Conservation (phyloP, 2,888 invertebrate species). For the Pristionchus maxplancki region DNA sequence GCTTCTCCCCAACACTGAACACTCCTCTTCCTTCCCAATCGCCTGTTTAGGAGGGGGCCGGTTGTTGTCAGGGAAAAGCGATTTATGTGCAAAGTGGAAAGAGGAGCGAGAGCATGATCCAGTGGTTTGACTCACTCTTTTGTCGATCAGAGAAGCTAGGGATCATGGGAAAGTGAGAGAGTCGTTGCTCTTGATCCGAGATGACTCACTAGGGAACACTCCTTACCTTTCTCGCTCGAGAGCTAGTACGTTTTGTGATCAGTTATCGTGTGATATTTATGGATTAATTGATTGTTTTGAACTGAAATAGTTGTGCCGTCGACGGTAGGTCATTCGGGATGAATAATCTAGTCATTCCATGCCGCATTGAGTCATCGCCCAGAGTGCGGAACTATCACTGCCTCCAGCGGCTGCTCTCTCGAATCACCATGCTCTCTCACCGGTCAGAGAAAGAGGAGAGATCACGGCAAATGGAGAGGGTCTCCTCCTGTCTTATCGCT, state of each 20-base stretch:
- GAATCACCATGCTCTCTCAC: not conserved
- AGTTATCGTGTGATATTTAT: too few relatives aligned
- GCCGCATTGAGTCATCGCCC: not conserved
- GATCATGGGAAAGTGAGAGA: not conserved
- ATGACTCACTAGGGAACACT: conserved; percentile 1
- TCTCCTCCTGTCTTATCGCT: conserved; percentile 2
- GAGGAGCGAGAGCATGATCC: not conserved
- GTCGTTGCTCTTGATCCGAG: conserved; percentile 7
- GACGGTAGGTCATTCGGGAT: not conserved
- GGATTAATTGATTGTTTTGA: too few relatives aligned
- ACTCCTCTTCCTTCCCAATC: not conserved
- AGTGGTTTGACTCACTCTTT: too few relatives aligned
- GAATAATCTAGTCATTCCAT: not conserved
- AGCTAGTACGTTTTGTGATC: not conserved
- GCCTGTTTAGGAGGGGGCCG: not conserved
- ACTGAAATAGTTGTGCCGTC: too few relatives aligned
- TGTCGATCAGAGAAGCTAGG: not conserved
- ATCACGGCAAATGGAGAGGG: not conserved
- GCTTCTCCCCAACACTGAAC: not conserved
- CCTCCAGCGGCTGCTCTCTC: not conserved
- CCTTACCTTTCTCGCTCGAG: not conserved
- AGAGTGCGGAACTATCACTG: not conserved
- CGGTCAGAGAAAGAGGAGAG: not conserved
- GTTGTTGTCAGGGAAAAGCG: not conserved
- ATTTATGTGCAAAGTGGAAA: conserved; percentile 6